Evolutionary conservation across 1,140 invertebrate species (phyloP), one percentile per base, ranked within the genome.

Genomic region (Zaprionus taronus): DNA sequence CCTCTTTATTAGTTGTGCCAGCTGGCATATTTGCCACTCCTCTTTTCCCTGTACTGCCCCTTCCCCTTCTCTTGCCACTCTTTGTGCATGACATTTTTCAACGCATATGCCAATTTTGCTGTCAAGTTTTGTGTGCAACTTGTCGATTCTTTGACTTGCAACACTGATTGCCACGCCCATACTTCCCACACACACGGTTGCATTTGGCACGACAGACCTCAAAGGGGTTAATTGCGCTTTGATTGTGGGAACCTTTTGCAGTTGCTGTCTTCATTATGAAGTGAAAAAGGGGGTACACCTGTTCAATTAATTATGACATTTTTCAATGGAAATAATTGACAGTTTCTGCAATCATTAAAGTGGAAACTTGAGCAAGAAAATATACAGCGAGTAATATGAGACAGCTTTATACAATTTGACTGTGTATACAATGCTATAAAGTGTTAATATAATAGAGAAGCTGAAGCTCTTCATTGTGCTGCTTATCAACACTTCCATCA

Each of bases 91-190:
- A 77, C 80, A 83, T 83, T 83, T 86, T 83, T 83, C 77, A 86
- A 84, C 83, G 83, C 83, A 83, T 87, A 83, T 86, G 80, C 80
- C 83, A 86, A 86, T 86, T 86, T 86, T 75, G 72, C 77, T 87
- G 83, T 83, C 83, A 83, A 74, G 67, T 86, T 82, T 71, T 76
- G 68, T 71, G 67, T 71, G 72, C 53, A 75, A 64, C 51, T 71
- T 69, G 79, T 70, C 79, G 67, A 60, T 70, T 44, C 83, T 76
- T 75, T 79, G 61, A 51, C 56, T 72, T 53, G 55, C 15, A 41
- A 67, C 70, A 66, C 62, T 58, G 49, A 77, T 55, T 72, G 61
- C 38, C 61, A 9, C 41, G 28, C 51, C 56, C 24, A 9, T 34
- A 6, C 31, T 11, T 0, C 31, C 28, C 28, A 9, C 31, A 11